phyloP scores from a whole-genome alignment of 92 coral and sea anemone genomes.

The Plumapathes pennacea region DNA sequence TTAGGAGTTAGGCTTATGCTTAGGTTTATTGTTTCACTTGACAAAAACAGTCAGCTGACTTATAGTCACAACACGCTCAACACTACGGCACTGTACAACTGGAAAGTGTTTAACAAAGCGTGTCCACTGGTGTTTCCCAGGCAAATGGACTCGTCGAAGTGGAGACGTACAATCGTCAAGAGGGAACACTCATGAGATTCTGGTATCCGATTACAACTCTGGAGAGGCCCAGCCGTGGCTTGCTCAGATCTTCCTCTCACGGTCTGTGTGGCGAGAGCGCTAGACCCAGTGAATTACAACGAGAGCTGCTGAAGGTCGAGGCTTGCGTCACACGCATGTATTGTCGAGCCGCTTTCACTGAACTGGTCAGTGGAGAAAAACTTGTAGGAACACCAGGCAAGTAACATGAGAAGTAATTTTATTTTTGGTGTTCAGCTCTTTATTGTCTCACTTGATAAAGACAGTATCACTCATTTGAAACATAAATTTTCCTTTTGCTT shows the following conservation, averaged over 20 bases:
- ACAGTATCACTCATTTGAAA: too few relatives aligned
- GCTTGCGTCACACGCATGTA: constrained; percentile 63
- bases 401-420: too few relatives aligned
- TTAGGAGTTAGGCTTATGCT: too few relatives aligned
- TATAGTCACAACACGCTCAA: too few relatives aligned
- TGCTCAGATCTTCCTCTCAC: constrained; percentile 72
- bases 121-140: too few relatives aligned
- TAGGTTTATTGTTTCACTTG: too few relatives aligned
- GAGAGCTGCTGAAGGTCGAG: constrained; percentile 77
- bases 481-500: too few relatives aligned
- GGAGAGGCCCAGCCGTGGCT: constrained; percentile 76
- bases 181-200: constrained; percentile 86
- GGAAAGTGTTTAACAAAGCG: too few relatives aligned
- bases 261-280: constrained; percentile 68
- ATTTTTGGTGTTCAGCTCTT: background rate
- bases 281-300: constrained; percentile 60
- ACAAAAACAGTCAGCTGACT: too few relatives aligned
- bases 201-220: constrained; percentile 89
- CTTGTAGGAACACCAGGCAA: too few relatives aligned
- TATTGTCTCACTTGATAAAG: background rate
- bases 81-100: too few relatives aligned
- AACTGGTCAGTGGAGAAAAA: too few relatives aligned
- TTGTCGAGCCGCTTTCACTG: constrained; percentile 67
- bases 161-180: constrained; percentile 91
- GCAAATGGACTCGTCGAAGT: constrained; percentile 74